phyloP scores from a whole-genome alignment of 1,140 invertebrate genomes.

The Alviniconcha marisindica region DNA sequence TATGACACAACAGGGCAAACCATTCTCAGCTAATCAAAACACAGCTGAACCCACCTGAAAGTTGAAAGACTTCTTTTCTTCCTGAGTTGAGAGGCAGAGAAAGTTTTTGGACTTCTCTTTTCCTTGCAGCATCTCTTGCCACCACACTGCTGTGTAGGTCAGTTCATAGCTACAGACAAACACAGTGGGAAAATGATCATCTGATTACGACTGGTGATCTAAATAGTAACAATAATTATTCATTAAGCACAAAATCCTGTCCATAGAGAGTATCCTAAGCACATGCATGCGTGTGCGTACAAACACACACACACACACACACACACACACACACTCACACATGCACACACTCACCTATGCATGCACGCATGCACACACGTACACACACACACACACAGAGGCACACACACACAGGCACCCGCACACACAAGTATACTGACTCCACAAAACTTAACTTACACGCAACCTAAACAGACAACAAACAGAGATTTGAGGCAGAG shows the following conservation, averaged over 20 bases:
- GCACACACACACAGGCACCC: not conserved
- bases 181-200: not conserved
- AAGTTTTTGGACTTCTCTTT: conserved; percentile 72
- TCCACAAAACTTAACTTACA: too few species aligned
- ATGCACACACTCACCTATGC: too few species aligned
- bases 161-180: conserved; percentile 81
- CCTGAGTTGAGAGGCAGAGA: conserved; percentile 66
- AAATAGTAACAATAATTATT: too few species aligned
- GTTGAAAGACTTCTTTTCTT: conserved; percentile 66
- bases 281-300: too few species aligned
- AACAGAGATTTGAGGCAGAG: not conserved
- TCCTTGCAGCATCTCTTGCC: conserved; percentile 85
- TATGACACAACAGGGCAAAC: too few species aligned
- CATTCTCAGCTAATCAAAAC: too few species aligned
- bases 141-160: conserved; percentile 85
- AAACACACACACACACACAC: too few species aligned
- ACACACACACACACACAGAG: not conserved
- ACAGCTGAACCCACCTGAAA: conserved; percentile 68
- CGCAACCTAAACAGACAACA: not conserved
- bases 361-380: not conserved
- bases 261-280: too few species aligned
- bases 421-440: not conserved
- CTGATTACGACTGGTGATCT: too few species aligned
- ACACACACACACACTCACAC: not conserved
- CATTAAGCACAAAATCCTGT: too few species aligned